Base-by-base conservation (phyloP, 2,113 vertebrate species). In the Athene noctua region DNA sequence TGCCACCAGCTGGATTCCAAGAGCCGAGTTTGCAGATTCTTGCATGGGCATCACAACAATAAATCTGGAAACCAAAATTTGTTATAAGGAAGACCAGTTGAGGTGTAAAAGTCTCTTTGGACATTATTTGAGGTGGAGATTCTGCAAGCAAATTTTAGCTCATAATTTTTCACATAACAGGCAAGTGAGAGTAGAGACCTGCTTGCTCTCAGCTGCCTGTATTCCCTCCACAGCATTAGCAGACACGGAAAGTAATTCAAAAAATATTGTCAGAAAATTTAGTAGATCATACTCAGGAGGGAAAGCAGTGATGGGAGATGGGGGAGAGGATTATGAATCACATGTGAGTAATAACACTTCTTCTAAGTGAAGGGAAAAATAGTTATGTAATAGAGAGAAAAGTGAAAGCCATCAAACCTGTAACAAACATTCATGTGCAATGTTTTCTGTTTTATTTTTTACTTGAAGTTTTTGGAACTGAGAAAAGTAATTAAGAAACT, bases 311-410 rank as follows among this genome's bases (percentile, higher is more conserved):
- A 85, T 66, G 54, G 51, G 67, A 94, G 54, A 34, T 93, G 66
- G 75, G 46, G 36, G 88, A 97, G 49, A 88, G 38, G 51, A 94
- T 88, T 94, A 86, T 92, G 96, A 90, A 96, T 93, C 88, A 95
- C 92, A 78, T 77, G 85, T 86, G 90, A 94, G 42, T 67, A 96
- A 97, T 87, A 94, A 65, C 9, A 9, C 9, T 81, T 96, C 79
- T 78, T 92, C 68, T 72, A 85, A 95, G 80, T 20, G 84, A 94
- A 49, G 66, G 73, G 42, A 89, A 81, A 89, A 85, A 22, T 66
- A 81, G 62, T 89, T 91, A 91, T 54, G 58, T 68, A 91, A 94
- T 14, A 65, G 42, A 85, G 42, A 90, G 32, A 81, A 82, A 86
- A 54, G 42, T 11, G 19, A 70, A 92, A 97, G 75, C 82, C 87